Conservation (phyloP, 2,797 vertebrate genomes). For the Xerus rutilus region DNA sequence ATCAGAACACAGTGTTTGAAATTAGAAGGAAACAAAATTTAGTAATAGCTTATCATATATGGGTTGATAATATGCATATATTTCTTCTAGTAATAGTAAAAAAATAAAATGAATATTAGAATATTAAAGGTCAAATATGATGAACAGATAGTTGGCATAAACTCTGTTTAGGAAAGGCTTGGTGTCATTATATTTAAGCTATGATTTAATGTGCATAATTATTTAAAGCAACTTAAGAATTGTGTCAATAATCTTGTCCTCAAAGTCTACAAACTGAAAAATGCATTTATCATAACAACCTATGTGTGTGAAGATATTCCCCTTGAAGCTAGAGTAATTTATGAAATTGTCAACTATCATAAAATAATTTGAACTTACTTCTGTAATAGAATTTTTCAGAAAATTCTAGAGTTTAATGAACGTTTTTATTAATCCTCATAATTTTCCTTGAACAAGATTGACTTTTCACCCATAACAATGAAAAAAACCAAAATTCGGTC, state of each 20-base stretch:
- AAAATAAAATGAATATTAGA: conserved; percentile 33
- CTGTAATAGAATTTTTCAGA: conserved; percentile 11
- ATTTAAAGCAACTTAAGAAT: conserved; percentile 43
- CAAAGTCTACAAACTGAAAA: not conserved
- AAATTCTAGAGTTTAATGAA: not conserved
- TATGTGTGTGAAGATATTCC: not conserved
- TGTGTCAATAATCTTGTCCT: not conserved
- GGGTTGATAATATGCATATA: not conserved
- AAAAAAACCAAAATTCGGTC: not conserved
- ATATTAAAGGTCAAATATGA: not conserved
- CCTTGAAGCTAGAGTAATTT: not conserved
- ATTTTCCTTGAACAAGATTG: not conserved
- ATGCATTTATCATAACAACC: not conserved
- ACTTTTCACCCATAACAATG: not conserved
- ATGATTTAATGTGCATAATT: not conserved
- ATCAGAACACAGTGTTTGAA: not conserved
- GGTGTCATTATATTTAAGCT: conserved; percentile 36
- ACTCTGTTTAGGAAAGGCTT: not conserved
- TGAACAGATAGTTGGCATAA: not conserved
- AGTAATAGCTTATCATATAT: not conserved
- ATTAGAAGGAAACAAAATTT: not conserved
- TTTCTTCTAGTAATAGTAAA: not conserved
- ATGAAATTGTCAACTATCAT: not conserved
- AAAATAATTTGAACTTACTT: conserved; percentile 14
- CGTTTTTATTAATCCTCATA: conserved; percentile 29